Evolutionary conservation across 2,888 invertebrate genomes (phyloP).

Genomic region (Lochmaea crataegi): DNA sequence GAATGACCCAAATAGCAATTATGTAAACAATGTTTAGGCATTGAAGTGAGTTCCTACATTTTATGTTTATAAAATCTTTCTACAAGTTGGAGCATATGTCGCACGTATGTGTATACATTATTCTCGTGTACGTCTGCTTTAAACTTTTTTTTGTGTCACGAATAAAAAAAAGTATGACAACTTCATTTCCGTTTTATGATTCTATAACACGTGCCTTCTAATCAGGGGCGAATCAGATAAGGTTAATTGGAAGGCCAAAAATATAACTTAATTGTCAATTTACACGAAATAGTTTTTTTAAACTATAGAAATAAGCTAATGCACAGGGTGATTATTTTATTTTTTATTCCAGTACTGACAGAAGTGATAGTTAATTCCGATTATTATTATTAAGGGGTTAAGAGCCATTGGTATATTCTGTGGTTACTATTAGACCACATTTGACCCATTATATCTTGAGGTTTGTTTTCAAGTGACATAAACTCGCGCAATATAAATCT

Average conservation of each 20-base stretch:
- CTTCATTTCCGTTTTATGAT: slow-evolving; percentile 55
- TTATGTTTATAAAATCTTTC: slow-evolving; percentile 45
- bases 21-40: slow-evolving; percentile 15
- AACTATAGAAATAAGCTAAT: too few relatives aligned
- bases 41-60: slow-evolving; percentile 19
- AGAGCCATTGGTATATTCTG: too few relatives aligned
- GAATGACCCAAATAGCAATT: slow-evolving; percentile 18
- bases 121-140: slow-evolving; percentile 39
- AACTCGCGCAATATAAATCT: too few relatives aligned
- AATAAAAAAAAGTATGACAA: slow-evolving; percentile 52
- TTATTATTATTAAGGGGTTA: too few relatives aligned
- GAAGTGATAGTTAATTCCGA: too few relatives aligned
- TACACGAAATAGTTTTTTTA: too few relatives aligned
- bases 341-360: too few relatives aligned
- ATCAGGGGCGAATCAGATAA: slow-evolving; percentile 12
- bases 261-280: background rate
- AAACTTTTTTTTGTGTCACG: background rate
- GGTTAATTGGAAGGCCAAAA: background rate
- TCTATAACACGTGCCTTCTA: slow-evolving; percentile 53
- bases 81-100: slow-evolving; percentile 46
- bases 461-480: too few relatives aligned
- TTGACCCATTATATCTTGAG: too few relatives aligned
- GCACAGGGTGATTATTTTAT: too few relatives aligned
- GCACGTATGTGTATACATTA: slow-evolving; percentile 45
- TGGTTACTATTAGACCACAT: too few relatives aligned